Evolutionary conservation across 2,888 invertebrate genomes (phyloP), one percentile per base, ranked within the genome.

Genomic region (Esperia sulphurella): DNA sequence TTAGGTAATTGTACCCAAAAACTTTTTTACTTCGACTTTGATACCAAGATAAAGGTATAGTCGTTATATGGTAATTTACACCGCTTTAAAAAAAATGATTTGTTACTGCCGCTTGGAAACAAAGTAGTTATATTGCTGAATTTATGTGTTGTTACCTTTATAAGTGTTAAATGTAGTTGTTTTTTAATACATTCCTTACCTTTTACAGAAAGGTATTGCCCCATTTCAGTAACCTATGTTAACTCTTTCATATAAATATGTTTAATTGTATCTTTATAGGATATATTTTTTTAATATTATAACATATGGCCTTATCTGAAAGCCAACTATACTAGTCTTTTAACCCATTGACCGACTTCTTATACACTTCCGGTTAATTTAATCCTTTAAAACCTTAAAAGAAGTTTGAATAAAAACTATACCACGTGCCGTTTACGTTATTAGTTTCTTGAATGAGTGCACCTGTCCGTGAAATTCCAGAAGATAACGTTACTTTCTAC

Each of bases 51-150:
- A 76, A 71, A 66, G 21, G 52, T 48, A 50, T 48, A 59, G 68
- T 78, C 66, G 72, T 77, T 79, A 67, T 65, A 75, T 70, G 75
- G 52, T 74, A 70, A 78, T 75, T 75, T 75, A 71, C 68, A 67
- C 53, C 48, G 43, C 54, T 66, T 68, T 69, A 39, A 10, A 31
- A 31, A 10, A 4, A n/a, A n/a, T n/a, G n/a, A 31, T 9, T 10
- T 31, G 31, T 8, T 31, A 9, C 10, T 31, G 31, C 31, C 5
- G 21, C 3, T 21, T 2, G 2, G 21, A 21, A 21, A 21, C 3
- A 21, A 21, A 21, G 21, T 21, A 21, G 21, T 21, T 21, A 3
- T 21, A 21, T 21, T 21, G 2, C 21, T 21, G 21, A 21, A 21
- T 21, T 21, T 21, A 21, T 21, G 21, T 5, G 5, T 21, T 5